Percentiles rank a stretch among this genome's conserved stretches.
Conservation (phyloP, 2,888 invertebrate genomes). For the Cistogaster globosa region DNA sequence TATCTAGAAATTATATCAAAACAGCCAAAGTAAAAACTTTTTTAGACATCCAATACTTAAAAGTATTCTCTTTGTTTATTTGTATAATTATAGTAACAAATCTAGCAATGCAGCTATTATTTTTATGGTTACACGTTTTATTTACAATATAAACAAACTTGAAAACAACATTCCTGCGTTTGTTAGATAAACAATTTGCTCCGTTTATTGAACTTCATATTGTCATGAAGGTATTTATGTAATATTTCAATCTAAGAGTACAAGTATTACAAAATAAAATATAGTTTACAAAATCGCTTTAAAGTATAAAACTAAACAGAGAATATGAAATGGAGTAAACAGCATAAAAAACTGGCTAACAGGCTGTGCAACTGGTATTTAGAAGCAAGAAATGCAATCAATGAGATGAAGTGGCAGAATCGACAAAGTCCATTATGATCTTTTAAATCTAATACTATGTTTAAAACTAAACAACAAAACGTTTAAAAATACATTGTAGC, state of each 20-base stretch:
- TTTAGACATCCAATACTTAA: no score
- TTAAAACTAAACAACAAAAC: not conserved
- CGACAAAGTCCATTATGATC: not conserved
- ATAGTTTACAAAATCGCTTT: not conserved
- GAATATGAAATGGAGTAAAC: not conserved
- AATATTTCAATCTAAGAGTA: slow-evolving; percentile 1
- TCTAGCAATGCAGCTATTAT: not conserved
- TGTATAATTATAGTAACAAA: slow-evolving; percentile 48
- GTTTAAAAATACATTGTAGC: not conserved
- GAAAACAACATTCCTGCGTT: slow-evolving; percentile 61
- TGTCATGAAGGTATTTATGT: slow-evolving; percentile 11
- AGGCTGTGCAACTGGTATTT: slow-evolving; percentile 22
- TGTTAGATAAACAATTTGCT: slow-evolving; percentile 60
- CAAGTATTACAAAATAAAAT: slow-evolving; percentile 24
- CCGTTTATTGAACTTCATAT: slow-evolving; percentile 70
- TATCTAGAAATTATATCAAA: no score
- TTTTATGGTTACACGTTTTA: not conserved
- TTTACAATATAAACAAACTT: slow-evolving; percentile 48
- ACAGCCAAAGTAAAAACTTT: no score
- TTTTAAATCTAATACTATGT: not conserved
- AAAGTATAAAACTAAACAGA: slow-evolving; percentile 13
- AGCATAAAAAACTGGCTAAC: slow-evolving; percentile 17
- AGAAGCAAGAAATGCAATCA: not conserved
- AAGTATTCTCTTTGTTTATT: not conserved
- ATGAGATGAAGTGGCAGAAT: not conserved